Evolutionary conservation across 2,797 vertebrate species (phyloP).

Genomic region (Pygocentrus nattereri): DNA sequence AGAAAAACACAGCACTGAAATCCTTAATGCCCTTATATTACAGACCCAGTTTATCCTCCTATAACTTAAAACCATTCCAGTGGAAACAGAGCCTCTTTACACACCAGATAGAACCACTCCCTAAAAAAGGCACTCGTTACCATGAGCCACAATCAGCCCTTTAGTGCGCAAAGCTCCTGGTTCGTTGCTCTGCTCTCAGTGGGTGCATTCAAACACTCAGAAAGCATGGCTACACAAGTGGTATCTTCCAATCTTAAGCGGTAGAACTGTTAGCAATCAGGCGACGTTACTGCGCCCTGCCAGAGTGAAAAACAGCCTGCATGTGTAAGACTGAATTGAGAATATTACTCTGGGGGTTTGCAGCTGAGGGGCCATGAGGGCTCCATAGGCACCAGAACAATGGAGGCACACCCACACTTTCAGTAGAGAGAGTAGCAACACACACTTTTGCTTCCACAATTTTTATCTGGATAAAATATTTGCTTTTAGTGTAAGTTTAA

Average conservation of each 20-base stretch:
- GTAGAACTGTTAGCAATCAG: slow-evolving; percentile 43
- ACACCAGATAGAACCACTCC: background rate
- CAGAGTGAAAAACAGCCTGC: slow-evolving; percentile 54
- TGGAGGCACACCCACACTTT: background rate
- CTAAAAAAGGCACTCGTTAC: background rate
- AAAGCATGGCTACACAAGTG: background rate
- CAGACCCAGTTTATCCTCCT: background rate
- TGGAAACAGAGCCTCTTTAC: background rate
- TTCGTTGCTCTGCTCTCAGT: background rate
- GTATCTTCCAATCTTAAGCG: slow-evolving; percentile 45
- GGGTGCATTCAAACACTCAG: background rate
- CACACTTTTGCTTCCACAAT: background rate
- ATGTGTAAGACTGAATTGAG: slow-evolving; percentile 41
- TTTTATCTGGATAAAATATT: background rate
- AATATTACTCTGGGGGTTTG: slow-evolving; percentile 39
- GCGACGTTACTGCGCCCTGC: slow-evolving; percentile 33
- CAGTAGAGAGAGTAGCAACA: background rate
- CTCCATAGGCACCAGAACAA: background rate
- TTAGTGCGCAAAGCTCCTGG: background rate
- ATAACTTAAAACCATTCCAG: background rate
- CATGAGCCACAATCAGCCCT: background rate
- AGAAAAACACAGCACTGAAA: background rate
- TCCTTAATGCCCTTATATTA: background rate
- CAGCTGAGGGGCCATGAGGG: background rate
- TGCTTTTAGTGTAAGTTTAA: no score